Percentiles rank a stretch among this genome's conserved stretches.
phyloP scores from a whole-genome alignment of 2,113 vertebrate species.

The Pelvicachromis taeniatus region DNA sequence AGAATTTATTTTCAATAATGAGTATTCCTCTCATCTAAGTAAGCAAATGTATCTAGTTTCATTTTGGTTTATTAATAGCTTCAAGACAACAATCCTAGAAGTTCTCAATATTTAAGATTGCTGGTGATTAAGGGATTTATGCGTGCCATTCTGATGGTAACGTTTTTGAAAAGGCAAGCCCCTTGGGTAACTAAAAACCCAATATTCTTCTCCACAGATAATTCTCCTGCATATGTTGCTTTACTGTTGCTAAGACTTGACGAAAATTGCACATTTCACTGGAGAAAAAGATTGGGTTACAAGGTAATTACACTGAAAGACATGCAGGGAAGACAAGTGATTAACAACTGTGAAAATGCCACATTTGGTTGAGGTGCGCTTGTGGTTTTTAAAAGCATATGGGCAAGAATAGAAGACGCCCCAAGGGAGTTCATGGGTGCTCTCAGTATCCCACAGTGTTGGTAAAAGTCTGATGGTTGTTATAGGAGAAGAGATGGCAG shows the following conservation, averaged over 20 bases:
- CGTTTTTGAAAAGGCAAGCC: neutral
- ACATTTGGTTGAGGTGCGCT: neutral
- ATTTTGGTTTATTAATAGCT: neutral
- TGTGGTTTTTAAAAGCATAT: neutral
- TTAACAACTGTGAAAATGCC: constrained; percentile 1
- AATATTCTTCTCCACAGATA: neutral
- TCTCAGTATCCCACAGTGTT: neutral
- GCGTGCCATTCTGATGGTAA: neutral
- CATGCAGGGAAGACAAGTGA: neutral
- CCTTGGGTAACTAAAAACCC: neutral
- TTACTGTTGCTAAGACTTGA: constrained; percentile 1
- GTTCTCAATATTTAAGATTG: neutral
- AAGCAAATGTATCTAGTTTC: neutral
- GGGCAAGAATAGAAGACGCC: neutral
- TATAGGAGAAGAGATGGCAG: neutral
- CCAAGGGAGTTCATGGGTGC: neutral
- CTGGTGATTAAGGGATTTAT: neutral
- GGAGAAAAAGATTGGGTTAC: constrained; percentile 22
- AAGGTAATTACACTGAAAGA: constrained; percentile 22
- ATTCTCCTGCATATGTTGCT: neutral
- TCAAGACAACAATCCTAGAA: neutral
- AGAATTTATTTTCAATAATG: neutral
- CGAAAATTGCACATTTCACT: neutral
- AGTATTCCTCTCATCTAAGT: neutral
- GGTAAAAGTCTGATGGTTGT: neutral